phyloP scores from a whole-genome alignment of 2,113 vertebrate species.

The Diglossa brunneiventris region DNA sequence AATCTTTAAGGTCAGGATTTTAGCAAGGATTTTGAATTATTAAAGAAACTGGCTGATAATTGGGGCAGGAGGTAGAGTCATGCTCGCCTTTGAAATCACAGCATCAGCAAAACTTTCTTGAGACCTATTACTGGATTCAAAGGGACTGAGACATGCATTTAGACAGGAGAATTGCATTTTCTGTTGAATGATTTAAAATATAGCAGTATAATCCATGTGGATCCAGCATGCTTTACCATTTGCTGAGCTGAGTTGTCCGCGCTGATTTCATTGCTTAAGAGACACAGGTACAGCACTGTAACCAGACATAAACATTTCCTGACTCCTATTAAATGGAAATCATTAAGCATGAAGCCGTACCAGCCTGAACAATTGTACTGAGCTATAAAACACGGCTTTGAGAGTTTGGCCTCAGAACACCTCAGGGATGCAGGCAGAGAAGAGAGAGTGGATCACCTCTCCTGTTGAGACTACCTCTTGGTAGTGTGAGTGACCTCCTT shows the following conservation, averaged over 20 bases:
- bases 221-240: background rate
- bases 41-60: conserved; percentile 41
- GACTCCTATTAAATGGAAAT: background rate
- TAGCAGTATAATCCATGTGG: background rate
- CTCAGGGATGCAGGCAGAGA: background rate
- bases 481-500: background rate
- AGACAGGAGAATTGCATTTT: background rate
- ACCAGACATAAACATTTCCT: background rate
- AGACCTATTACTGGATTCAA: conserved; percentile 8
- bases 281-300: background rate
- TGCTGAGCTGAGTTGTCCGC: background rate
- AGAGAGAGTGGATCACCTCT: background rate
- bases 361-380: background rate
- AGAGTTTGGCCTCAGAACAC: background rate
- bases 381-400: background rate
- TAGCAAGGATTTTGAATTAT: conserved; percentile 52
- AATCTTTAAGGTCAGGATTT: conserved; percentile 48
- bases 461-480: background rate
- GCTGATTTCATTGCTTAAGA: background rate
- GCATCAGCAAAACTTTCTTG: conserved; percentile 25
- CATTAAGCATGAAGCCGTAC: background rate
- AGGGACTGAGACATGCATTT: background rate
- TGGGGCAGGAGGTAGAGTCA: background rate
- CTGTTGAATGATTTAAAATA: conserved; percentile 6
- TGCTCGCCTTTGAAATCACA: background rate